A percentile compares a stretch with the other conserved stretches of the same genome.
Evolutionary conservation across 2,797 vertebrate species (phyloP).

Genomic region (Decapterus maruadsi): DNA sequence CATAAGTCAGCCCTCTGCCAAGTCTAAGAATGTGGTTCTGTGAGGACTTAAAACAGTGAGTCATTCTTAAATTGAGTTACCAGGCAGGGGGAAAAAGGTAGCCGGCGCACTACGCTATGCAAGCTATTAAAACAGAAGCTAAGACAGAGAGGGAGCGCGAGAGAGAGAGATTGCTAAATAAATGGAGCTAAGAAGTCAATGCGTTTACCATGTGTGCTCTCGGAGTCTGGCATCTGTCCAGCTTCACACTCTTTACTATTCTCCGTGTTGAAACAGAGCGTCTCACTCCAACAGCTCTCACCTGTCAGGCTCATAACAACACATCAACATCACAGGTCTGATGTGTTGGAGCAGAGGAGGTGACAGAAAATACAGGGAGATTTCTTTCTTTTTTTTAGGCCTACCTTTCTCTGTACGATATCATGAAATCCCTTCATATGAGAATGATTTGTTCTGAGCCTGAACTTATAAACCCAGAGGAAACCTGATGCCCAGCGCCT

Average conservation of each 20-base stretch:
- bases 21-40: constrained; percentile 71
- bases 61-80: constrained; percentile 77
- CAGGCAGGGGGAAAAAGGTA: constrained; percentile 65
- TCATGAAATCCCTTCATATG: constrained; percentile 31
- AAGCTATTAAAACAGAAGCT: constrained; percentile 86
- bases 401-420: constrained; percentile 14
- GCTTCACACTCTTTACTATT: constrained; percentile 61
- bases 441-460: constrained; percentile 19
- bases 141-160: constrained; percentile 44
- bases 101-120: constrained; percentile 62
- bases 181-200: constrained; percentile 67
- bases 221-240: constrained; percentile 72
- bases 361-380: constrained; percentile 20
- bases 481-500: constrained; percentile 25
- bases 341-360: constrained; percentile 43
- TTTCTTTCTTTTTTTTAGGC: too few species aligned
- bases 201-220: constrained; percentile 80
- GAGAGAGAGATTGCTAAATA: constrained; percentile 63
- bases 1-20: constrained; percentile 55
- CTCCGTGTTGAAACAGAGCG: constrained; percentile 63
- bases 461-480: constrained; percentile 22
- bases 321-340: constrained; percentile 71
- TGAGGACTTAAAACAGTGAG: constrained; percentile 63
- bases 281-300: constrained; percentile 64
- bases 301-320: constrained; percentile 75